Evolutionary conservation across 1,140 invertebrate genomes (phyloP).

Genomic region (Aphis gossypii): DNA sequence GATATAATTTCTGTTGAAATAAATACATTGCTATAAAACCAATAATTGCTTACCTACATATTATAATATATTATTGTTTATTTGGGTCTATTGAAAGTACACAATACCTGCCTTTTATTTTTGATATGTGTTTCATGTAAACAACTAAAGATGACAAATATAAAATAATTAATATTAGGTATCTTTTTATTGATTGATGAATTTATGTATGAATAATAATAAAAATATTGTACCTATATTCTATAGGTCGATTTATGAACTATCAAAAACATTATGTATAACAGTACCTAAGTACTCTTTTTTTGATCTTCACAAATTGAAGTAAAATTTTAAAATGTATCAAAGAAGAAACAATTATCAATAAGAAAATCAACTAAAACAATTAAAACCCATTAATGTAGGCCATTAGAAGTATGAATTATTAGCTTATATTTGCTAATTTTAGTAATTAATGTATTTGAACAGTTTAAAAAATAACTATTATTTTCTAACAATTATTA

Average conservation of each 20-base stretch:
- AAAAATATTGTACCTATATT: not conserved
- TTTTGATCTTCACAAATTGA: not conserved
- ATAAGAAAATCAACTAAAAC: not conserved
- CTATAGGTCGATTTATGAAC: not conserved
- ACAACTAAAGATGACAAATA: not conserved
- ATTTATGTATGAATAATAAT: not conserved
- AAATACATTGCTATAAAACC: not conserved
- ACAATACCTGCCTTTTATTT: not conserved
- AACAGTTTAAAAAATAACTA: not conserved
- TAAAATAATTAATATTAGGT: not conserved
- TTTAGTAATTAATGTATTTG: not conserved
- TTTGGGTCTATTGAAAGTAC: not conserved
- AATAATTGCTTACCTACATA: not conserved
- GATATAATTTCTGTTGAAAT: not conserved
- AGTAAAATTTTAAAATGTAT: not conserved
- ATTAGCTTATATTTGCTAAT: not conserved
- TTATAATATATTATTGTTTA: not conserved
- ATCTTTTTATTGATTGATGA: not conserved
- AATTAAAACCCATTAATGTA: not conserved
- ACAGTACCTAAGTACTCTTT: not conserved
- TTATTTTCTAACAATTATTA: not conserved
- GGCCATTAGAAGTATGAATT: not conserved
- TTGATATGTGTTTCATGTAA: conserved; percentile 1
- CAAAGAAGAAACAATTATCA: not conserved
- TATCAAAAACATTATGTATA: not conserved